phyloP scores from a whole-genome alignment of 1,140 invertebrate genomes.

The Macrobrachium rosenbergii region DNA sequence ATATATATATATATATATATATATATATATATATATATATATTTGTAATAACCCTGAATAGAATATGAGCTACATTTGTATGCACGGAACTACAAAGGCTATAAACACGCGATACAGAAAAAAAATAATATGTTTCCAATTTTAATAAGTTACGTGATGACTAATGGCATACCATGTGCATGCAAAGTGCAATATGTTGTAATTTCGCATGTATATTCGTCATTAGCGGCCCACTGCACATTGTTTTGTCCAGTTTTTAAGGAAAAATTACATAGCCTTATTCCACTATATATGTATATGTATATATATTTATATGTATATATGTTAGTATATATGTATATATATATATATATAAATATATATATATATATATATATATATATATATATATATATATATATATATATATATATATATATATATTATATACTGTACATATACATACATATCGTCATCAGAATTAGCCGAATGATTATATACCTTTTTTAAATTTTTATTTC shows the following conservation, averaged over 20 bases:
- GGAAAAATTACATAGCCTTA: no score
- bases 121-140: no score
- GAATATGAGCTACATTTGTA: not conserved
- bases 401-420: constrained; percentile 41
- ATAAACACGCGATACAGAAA: no score
- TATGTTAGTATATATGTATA: no score
- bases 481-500: not conserved
- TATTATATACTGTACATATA: not conserved
- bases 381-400: constrained; percentile 45
- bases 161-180: no score
- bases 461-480: not conserved
- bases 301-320: constrained; percentile 1
- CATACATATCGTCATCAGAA: not conserved
- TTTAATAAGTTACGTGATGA: no score
- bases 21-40: not conserved
- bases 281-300: no score
- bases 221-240: not conserved
- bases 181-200: no score
- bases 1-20: not conserved
- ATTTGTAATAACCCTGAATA: not conserved
- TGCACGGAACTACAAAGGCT: no score
- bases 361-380: constrained; percentile 42
- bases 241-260: not conserved
- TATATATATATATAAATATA: constrained; percentile 40
- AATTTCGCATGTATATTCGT: no score